Conservation (phyloP, 2,113 vertebrate species). For the Asarcornis scutulata region DNA sequence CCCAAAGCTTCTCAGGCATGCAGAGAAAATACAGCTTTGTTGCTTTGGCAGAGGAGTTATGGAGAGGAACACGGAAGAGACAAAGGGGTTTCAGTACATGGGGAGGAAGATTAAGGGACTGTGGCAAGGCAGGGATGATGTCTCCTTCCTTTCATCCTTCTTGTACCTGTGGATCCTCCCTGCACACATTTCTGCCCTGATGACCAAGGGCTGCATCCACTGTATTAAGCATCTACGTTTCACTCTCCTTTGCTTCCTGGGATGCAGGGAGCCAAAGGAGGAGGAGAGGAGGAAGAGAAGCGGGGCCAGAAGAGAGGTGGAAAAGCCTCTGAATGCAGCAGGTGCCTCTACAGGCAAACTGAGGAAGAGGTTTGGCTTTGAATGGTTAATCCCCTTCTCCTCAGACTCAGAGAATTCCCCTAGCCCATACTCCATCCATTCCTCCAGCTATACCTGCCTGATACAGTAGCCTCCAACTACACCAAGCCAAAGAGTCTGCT, state of each 20-base stretch:
- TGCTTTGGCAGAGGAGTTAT: background rate
- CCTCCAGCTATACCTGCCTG: background rate
- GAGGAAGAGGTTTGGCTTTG: background rate
- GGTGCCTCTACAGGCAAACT: background rate
- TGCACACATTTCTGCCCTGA: background rate
- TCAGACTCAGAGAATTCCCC: background rate
- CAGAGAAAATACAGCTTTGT: background rate
- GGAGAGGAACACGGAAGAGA: background rate
- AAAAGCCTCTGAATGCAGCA: background rate
- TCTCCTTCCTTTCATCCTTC: background rate
- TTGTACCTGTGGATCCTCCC: background rate
- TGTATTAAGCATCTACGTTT: background rate
- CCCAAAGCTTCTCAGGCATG: constrained; percentile 25
- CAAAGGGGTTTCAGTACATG: background rate
- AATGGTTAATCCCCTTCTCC: background rate
- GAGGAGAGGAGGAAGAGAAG: background rate
- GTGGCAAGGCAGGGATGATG: background rate
- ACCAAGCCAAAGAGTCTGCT: background rate
- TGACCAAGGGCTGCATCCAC: background rate
- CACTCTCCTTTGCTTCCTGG: background rate
- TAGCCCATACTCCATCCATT: background rate
- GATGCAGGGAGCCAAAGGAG: background rate
- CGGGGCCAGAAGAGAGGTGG: background rate
- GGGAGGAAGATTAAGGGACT: background rate
- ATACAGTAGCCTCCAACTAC: background rate